These are phyloP conservation scores for Avahi laniger DNA, from an alignment of 2,797 vertebrate genomes.

Conservation along the genomic window DNA sequence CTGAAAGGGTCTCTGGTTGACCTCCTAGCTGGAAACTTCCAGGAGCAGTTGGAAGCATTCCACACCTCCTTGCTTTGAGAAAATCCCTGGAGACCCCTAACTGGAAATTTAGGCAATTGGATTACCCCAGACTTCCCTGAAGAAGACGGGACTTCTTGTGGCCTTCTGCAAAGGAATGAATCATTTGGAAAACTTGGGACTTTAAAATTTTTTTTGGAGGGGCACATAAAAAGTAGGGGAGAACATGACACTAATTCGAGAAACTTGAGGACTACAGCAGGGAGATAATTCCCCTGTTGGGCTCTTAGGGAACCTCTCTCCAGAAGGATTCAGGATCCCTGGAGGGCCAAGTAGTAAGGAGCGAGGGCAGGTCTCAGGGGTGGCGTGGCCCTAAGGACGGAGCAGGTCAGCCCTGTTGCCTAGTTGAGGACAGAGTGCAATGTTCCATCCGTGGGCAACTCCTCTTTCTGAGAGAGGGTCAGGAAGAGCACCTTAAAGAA, in stretches of 20 bases:
- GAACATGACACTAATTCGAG: not conserved
- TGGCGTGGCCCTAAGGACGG: too few species aligned
- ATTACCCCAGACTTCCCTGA: constrained; percentile 53
- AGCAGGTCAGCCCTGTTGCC: not conserved
- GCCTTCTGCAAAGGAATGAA: constrained; percentile 47
- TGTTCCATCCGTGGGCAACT: not conserved
- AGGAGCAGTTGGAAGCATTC: not conserved
- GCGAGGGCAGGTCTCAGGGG: not conserved
- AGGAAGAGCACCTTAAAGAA: not conserved
- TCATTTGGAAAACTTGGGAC: constrained; percentile 46
- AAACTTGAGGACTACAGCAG: not conserved
- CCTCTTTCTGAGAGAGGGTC: not conserved
- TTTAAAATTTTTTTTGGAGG: not conserved
- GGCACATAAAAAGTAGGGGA: not conserved
- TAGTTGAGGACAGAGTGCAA: not conserved
- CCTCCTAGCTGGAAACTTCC: not conserved
- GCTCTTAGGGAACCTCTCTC: not conserved
- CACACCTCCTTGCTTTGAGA: constrained; percentile 5
- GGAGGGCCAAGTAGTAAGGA: not conserved
- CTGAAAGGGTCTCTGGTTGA: not conserved
- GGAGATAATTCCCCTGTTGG: not conserved
- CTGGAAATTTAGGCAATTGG: constrained; percentile 36
- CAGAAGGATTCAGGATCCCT: not conserved
- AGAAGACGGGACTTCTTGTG: not conserved
- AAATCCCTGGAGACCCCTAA: constrained; percentile 20